Base-by-base conservation (phyloP, 1,140 invertebrate genomes). In the Epicauta chinensis region DNA sequence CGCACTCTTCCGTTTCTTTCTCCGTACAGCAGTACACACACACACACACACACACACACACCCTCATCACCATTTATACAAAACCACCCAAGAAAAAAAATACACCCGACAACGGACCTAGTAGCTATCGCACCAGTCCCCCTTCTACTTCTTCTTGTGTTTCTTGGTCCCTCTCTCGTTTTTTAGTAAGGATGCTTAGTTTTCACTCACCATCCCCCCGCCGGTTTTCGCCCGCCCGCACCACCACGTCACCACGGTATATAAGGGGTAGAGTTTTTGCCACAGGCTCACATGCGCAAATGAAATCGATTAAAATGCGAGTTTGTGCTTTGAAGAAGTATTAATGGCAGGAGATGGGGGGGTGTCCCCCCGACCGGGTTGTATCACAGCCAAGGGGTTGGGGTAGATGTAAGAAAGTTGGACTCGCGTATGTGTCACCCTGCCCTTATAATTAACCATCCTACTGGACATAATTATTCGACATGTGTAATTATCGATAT, bases 231-330 rank as follows among this genome's bases (percentile, higher is more conserved):
- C 31, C 23, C 40, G 39, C 34, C 40, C 12, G 36, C 30, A 45
- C 48, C 58, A 57, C 53, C 53, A 45, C 58, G 56, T 58, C 58
- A 57, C 55, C 54, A 62, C 62, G 55, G 60, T 54, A 5, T 5
- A 10, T 5, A 54, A 55, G 62, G 62, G 61, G 61, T 60, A 63
- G 61, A 69, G 67, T 69, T 69, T 69, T 69, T 69, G 67, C 67
- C 64, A 66, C 67, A 62, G 67, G 55, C 65, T 67, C 67, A 69
- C 67, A 69, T 69, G 67, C 67, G 67, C 67, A 69, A 69, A 69
- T 69, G 67, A 67, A 69, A 69, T 69, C 67, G 67, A 69, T 69
- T 69, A 69, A 69, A 69, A 69, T 69, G 67, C 65, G 67, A 67
- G 65, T 67, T 67, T 67, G 65, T 67, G 64, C 65, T 67, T 66